A percentile compares a stretch with the other conserved stretches of the same genome.
phyloP scores from a whole-genome alignment of 2,888 invertebrate genomes.

The Volucella inanis region DNA sequence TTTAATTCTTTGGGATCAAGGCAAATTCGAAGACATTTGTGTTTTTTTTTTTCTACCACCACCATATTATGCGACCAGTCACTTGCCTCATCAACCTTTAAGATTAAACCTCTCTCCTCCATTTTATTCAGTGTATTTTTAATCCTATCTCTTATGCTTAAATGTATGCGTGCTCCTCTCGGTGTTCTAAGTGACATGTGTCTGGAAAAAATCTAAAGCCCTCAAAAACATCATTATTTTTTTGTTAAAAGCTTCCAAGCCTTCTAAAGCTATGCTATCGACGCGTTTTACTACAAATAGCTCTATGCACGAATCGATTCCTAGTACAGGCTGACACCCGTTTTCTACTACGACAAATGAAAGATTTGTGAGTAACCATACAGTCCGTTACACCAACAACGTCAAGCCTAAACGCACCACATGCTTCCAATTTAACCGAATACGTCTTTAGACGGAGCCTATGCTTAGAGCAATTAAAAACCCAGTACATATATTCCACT shows the following conservation, averaged over 20 bases:
- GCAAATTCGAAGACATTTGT: conserved; percentile 10
- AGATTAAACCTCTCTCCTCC: conserved; percentile 68
- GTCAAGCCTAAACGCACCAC: not conserved
- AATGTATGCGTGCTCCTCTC: not conserved
- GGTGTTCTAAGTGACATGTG: conserved; percentile 1
- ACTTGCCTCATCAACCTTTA: not conserved
- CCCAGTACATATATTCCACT: conserved; percentile 22
- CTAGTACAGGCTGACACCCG: too few relatives aligned
- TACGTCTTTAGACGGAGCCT: not conserved
- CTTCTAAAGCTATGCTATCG: too few relatives aligned
- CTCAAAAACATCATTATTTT: conserved; percentile 26
- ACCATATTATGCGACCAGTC: conserved; percentile 4
- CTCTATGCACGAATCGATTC: too few relatives aligned
- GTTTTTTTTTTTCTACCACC: conserved; percentile 25
- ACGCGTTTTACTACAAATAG: too few relatives aligned
- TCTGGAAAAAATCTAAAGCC: conserved; percentile 24
- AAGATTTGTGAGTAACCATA: not conserved
- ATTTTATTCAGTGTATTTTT: conserved; percentile 56
- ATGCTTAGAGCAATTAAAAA: not conserved
- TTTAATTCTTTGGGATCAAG: conserved; percentile 37
- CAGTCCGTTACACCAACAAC: too few relatives aligned
- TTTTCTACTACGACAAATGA: too few relatives aligned
- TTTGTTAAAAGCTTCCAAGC: conserved; percentile 1
- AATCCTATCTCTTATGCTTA: conserved; percentile 52
- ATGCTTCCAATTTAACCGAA: conserved; percentile 13